These are phyloP conservation scores for Medauroidea extradentata DNA, from an alignment of 1,140 invertebrate species.

Conservation along the genomic window DNA sequence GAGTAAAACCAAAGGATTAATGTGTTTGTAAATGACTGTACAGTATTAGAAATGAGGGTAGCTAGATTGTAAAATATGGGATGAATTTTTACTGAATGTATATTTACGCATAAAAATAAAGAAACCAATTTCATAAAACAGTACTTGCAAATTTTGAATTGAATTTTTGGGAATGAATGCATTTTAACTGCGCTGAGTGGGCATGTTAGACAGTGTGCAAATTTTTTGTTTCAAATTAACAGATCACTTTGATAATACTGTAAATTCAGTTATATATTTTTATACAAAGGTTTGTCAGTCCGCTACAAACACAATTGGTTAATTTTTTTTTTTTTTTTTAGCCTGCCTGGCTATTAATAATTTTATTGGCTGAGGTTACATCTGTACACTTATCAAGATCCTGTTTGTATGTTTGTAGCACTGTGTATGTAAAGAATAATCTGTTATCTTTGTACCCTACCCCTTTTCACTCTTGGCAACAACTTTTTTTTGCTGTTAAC, in stretches of 20 bases:
- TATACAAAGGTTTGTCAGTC: slow-evolving; percentile 17
- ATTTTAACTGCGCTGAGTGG: slow-evolving; percentile 11
- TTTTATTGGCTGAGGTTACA: slow-evolving; percentile 9
- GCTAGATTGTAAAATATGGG: slow-evolving; percentile 4
- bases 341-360: slow-evolving; percentile 10
- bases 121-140: neutral
- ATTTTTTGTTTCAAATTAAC: neutral
- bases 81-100: slow-evolving; percentile 12
- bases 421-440: slow-evolving; percentile 11
- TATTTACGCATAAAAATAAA: slow-evolving; percentile 2
- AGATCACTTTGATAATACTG: slow-evolving; percentile 1
- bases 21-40: slow-evolving; percentile 16
- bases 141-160: slow-evolving; percentile 1
- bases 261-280: slow-evolving; percentile 20
- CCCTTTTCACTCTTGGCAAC: slow-evolving; percentile 3
- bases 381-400: slow-evolving; percentile 10
- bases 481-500: neutral
- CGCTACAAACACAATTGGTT: slow-evolving; percentile 8
- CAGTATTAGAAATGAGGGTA: slow-evolving; percentile 9
- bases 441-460: slow-evolving; percentile 2
- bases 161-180: neutral
- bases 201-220: neutral
- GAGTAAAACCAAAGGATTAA: slow-evolving; percentile 19
- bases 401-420: slow-evolving; percentile 17
- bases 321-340: slow-evolving; percentile 16